phyloP scores from a whole-genome alignment of 2,888 invertebrate species.

The Myathropa florea region DNA sequence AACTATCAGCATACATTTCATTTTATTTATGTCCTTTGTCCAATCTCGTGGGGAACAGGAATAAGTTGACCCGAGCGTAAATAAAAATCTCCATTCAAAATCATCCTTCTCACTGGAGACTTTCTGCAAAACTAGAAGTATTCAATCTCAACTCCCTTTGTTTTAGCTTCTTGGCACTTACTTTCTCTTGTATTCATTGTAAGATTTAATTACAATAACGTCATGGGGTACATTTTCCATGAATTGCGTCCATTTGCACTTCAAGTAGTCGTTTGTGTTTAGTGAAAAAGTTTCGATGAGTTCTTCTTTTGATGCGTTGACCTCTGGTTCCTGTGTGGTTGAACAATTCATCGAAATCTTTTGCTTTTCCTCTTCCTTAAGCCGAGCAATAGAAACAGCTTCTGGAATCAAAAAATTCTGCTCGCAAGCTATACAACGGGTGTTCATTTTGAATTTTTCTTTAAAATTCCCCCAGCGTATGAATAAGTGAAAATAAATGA shows the following conservation, averaged over 20 bases:
- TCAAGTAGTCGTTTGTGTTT: conserved; percentile 7
- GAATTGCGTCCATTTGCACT: conserved; percentile 30
- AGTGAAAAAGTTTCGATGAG: conserved; percentile 14
- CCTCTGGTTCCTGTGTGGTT: not conserved
- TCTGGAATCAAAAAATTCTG: not conserved
- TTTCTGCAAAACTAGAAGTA: not conserved
- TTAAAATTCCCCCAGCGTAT: too few species aligned
- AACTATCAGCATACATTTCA: not conserved
- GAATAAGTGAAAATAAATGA: not conserved
- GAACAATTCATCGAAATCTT: not conserved
- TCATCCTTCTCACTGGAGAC: conserved; percentile 18
- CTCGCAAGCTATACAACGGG: not conserved
- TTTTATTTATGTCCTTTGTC: not conserved
- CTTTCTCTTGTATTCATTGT: conserved; percentile 7
- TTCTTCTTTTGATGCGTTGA: conserved; percentile 23
- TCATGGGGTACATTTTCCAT: not conserved
- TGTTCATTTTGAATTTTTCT: not conserved
- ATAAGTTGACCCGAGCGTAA: not conserved
- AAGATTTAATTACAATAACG: not conserved
- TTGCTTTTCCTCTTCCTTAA: conserved; percentile 1
- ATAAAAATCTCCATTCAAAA: conserved; percentile 19
- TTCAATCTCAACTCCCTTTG: not conserved
- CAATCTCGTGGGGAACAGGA: not conserved
- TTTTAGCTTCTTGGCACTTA: not conserved
- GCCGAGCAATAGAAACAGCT: not conserved